Percentiles rank a stretch among this genome's conserved stretches.
phyloP scores from a whole-genome alignment of 2,888 invertebrate species.

The Caenorhabditis plicata region DNA sequence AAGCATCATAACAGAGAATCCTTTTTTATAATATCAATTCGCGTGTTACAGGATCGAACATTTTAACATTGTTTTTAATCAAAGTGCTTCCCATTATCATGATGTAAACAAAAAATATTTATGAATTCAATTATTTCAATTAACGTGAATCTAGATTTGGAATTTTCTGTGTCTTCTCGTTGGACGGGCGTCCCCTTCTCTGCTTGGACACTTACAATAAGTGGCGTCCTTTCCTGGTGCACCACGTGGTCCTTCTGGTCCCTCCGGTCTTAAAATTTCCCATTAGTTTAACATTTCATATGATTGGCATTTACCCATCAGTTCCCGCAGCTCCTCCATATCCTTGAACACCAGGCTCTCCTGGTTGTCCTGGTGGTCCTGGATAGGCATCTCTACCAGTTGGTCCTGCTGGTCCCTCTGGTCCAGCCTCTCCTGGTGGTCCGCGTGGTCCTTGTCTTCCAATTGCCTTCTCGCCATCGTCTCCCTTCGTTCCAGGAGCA shows the following conservation, averaged over 20 bases:
- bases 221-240: slow-evolving; percentile 48
- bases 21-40: too few relatives aligned
- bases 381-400: slow-evolving; percentile 45
- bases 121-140: too few relatives aligned
- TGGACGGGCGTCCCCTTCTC: slow-evolving; percentile 25
- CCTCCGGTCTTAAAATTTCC: slow-evolving; percentile 35
- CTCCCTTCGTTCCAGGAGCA: slow-evolving; percentile 53
- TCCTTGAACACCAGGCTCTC: slow-evolving; percentile 53
- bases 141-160: slow-evolving; percentile 23
- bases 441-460: slow-evolving; percentile 55
- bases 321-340: slow-evolving; percentile 49
- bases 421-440: slow-evolving; percentile 51
- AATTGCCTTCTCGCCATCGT: slow-evolving; percentile 58
- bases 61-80: neutral
- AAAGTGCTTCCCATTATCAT: neutral
- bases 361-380: slow-evolving; percentile 43
- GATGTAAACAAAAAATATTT: too few relatives aligned
- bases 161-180: slow-evolving; percentile 31
- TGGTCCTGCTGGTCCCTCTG: slow-evolving; percentile 41
- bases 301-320: slow-evolving; percentile 24
- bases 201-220: slow-evolving; percentile 52
- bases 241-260: slow-evolving; percentile 39
- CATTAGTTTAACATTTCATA: neutral
- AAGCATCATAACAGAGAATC: too few relatives aligned
- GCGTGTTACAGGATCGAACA: neutral